Evolutionary conservation across 37 sponge, comb jelly and placozoan genomes (phyloP), one percentile per base, ranked within the genome.

Genomic region (Spongia lamella): DNA sequence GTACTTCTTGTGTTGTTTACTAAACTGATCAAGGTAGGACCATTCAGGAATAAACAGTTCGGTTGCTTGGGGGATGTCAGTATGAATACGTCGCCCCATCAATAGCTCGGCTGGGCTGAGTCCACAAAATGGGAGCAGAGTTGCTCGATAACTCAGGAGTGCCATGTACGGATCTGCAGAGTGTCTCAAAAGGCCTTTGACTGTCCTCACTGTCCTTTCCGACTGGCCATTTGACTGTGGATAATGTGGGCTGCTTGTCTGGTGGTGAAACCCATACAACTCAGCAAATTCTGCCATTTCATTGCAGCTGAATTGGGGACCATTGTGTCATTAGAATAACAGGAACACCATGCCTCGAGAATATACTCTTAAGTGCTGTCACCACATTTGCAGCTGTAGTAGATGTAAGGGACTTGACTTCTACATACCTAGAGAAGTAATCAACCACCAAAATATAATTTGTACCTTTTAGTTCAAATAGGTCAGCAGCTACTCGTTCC

Each of bases 151-250:
- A 25, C 57, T 1, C 25, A 56, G 57, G 57, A 56, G 3, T 7
- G 57, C 57, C 57, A 56, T 56, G 57, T 56, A 56, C 7, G 6
- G 57, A 25, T 56, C 57, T n/a, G n/a, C n/a, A n/a, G n/a, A n/a
- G n/a, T n/a, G n/a, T n/a, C n/a, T n/a, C n/a, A n/a, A n/a, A n/a
- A n/a, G n/a, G n/a, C n/a, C n/a, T n/a, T n/a, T n/a, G n/a, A n/a
- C n/a, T n/a, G n/a, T n/a, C n/a, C n/a, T n/a, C n/a, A n/a, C n/a
- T n/a, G n/a, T n/a, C n/a, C n/a, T n/a, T n/a, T n/a, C n/a, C n/a
- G n/a, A n/a, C n/a, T n/a, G n/a, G n/a, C n/a, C n/a, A n/a, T n/a
- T n/a, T n/a, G n/a, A n/a, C n/a, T n/a, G n/a, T n/a, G n/a, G n/a
- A n/a, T n/a, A n/a, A n/a, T n/a, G n/a, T n/a, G n/a, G n/a, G n/a